A percentile compares a stretch with the other conserved stretches of the same genome.
phyloP scores from a whole-genome alignment of 1,140 invertebrate species.

The Platorchestia sp. region DNA sequence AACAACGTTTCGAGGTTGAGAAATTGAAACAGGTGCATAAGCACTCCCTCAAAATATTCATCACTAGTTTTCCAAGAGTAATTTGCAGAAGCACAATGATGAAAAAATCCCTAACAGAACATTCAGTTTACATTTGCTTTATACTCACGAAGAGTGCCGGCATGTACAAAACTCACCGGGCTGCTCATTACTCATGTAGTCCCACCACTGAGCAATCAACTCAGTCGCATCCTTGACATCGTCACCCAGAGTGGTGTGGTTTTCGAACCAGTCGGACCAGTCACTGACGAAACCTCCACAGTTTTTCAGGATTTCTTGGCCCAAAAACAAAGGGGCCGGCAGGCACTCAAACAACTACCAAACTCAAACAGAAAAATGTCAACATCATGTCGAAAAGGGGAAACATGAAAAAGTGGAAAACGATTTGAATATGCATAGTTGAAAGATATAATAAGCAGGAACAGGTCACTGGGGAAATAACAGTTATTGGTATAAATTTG shows the following conservation, averaged over 20 bases:
- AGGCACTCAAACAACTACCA: conserved; percentile 63
- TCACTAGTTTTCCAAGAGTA: too few relatives aligned
- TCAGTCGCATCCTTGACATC: neutral
- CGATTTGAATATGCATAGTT: neutral
- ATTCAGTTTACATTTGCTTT: neutral
- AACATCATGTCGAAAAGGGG: neutral
- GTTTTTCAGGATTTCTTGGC: conserved; percentile 58
- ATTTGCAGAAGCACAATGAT: too few relatives aligned
- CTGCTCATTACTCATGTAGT: conserved; percentile 56
- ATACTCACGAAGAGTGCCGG: neutral
- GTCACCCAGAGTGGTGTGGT: conserved; percentile 57
- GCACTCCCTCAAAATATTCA: too few relatives aligned
- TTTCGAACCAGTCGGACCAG: conserved; percentile 61
- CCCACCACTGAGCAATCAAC: conserved; percentile 60
- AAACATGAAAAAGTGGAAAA: neutral
- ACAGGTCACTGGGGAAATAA: neutral
- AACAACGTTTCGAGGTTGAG: too few relatives aligned
- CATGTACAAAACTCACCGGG: conserved; percentile 47
- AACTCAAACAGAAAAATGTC: neutral
- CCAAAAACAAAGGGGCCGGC: conserved; percentile 56
- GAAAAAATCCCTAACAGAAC: neutral
- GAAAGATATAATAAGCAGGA: too few relatives aligned
- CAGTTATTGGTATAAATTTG: neutral
- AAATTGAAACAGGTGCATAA: too few relatives aligned
- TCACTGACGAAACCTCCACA: conserved; percentile 55